Base-by-base conservation (phyloP, 2,113 vertebrate species). In the Leucopsar rothschildi region DNA sequence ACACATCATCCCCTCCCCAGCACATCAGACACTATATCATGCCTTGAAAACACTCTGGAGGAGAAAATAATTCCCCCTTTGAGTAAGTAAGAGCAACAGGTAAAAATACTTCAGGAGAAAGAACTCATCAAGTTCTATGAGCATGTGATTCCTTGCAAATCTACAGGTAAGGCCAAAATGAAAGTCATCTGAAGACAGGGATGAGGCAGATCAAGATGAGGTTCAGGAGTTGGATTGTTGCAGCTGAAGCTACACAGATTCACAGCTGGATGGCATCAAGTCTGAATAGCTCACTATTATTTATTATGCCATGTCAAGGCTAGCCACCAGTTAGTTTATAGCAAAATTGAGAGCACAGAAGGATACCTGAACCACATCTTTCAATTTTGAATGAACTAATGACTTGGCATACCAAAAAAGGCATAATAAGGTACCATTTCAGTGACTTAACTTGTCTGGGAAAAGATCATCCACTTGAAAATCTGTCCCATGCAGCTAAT, bases 11-110 rank as follows among this genome's bases (percentile, higher is more conserved):
- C 42, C 35, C 31, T 85, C 72, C 68, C 33, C 72, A 83, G 44
- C 19, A 72, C 0, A 3, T 37, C 79, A 92, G 86, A 81, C 82
- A 70, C 88, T 70, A 57, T 88, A 93, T 50, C 13, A 33, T 86
- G 71, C 68, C 61, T 88, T 88, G 29, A 83, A 93, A 94, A 96
- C 88, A 92, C 31, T 50, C 23, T 12, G 71, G 45, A 90, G 31
- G 83, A 75, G 73, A 91, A 93, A 92, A 81, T 88, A 90, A 93
- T 78, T 85, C 88, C 42, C 24, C 60, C 27, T 96, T 89, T 95
- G 61, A 94, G 44, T 84, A 81, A 92, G 73, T 65, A 87, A 63
- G 49, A 89, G 33, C 42, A 94, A 87, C 45, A 82, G 59, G 29
- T 82, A 95, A 91, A 88, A 95, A 68, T 57, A 87, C 33, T 44